Evolutionary conservation across 2,888 invertebrate genomes (phyloP).

Genomic region (Acleris literana): DNA sequence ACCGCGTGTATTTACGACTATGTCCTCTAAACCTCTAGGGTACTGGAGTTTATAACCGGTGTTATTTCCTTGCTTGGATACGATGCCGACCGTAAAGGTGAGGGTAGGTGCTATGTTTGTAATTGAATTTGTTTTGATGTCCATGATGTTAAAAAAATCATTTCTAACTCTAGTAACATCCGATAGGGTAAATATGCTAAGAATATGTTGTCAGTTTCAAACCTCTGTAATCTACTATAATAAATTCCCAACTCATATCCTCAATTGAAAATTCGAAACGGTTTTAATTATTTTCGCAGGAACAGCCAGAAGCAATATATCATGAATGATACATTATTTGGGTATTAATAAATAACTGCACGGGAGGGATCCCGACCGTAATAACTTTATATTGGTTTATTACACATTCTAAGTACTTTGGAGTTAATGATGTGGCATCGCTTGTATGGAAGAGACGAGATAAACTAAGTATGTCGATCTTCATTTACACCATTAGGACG

Average conservation of each 20-base stretch:
- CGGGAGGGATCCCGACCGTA: constrained; percentile 8
- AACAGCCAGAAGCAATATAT: constrained; percentile 6
- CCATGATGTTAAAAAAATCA: neutral
- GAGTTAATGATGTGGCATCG: neutral
- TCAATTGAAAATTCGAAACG: neutral
- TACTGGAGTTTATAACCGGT: constrained; percentile 24
- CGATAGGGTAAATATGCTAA: too few species aligned
- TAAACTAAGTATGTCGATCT: too few species aligned
- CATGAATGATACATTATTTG: constrained; percentile 14
- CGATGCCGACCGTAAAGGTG: constrained; percentile 27
- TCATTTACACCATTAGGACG: too few species aligned
- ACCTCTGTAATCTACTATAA: too few species aligned
- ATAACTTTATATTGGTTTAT: constrained; percentile 24
- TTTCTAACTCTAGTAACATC: neutral
- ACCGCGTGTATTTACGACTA: constrained; percentile 48
- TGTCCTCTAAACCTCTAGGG: constrained; percentile 35
- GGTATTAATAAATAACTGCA: constrained; percentile 13
- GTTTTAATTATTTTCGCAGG: constrained; percentile 4
- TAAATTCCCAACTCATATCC: too few species aligned
- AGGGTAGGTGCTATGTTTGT: constrained; percentile 11
- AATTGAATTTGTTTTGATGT: constrained; percentile 9
- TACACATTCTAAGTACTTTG: neutral
- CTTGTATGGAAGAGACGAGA: too few species aligned
- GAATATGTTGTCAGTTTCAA: too few species aligned
- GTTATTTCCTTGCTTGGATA: constrained; percentile 18